phyloP scores from a whole-genome alignment of 2,888 invertebrate species.

The Tanypteryx hageni region DNA sequence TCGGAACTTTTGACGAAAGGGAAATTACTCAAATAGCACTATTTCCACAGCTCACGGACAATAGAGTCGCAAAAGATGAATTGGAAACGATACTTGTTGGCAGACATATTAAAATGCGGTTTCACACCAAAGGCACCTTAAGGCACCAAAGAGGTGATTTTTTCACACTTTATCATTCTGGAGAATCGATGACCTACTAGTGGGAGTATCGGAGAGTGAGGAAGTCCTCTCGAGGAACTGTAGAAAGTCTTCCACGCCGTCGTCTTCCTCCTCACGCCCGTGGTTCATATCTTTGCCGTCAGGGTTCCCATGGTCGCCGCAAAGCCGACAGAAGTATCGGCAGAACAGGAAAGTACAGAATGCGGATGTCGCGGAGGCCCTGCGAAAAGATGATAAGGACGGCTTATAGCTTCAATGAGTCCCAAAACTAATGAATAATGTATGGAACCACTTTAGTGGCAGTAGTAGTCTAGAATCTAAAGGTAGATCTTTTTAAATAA shows the following conservation, averaged over 20 bases:
- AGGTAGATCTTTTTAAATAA: no score
- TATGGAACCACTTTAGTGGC: no score
- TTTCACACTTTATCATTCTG: neutral
- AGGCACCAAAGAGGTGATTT: neutral
- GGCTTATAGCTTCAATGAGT: no score
- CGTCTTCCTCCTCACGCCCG: neutral
- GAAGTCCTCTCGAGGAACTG: conserved; percentile 59
- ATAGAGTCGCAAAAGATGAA: no score
- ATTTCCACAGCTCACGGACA: no score
- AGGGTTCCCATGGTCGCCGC: neutral
- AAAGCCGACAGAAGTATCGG: neutral
- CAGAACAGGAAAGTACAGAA: neutral
- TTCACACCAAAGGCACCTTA: neutral
- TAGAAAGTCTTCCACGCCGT: conserved; percentile 50
- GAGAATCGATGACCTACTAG: neutral
- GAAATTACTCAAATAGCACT: no score
- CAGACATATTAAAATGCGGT: no score
- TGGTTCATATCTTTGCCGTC: neutral
- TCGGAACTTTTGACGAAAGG: no score
- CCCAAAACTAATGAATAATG: no score
- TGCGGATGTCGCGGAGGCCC: neutral
- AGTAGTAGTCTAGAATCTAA: no score
- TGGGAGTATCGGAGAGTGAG: conserved; percentile 34
- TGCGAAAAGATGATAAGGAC: no score
- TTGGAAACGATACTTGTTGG: no score